Evolutionary conservation across 2,797 vertebrate species (phyloP).

Genomic region (Carcharodon carcharias): DNA sequence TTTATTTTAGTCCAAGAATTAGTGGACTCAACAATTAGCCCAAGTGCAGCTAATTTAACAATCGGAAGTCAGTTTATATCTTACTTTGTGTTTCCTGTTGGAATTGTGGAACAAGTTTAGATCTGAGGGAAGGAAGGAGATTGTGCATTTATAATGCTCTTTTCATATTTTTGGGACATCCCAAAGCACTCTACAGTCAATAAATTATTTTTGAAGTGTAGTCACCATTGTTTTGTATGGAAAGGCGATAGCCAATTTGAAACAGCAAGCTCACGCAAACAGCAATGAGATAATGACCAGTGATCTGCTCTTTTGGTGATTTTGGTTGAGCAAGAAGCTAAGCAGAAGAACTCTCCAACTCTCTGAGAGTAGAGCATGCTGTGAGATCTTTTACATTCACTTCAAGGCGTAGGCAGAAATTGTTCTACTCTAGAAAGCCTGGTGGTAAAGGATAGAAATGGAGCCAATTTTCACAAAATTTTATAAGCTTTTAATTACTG

Average conservation of each 20-base stretch:
- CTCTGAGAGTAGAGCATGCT: neutral
- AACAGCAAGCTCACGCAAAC: neutral
- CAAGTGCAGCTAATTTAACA: neutral
- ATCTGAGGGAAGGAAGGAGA: neutral
- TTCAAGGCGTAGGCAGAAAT: neutral
- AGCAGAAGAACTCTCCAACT: neutral
- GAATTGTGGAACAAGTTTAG: neutral
- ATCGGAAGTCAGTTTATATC: neutral
- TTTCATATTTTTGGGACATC: neutral
- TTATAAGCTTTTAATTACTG: neutral
- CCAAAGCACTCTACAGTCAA: neutral
- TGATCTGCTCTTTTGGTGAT: neutral
- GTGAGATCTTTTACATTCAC: neutral
- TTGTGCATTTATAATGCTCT: neutral
- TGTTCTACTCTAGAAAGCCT: neutral
- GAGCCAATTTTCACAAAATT: neutral
- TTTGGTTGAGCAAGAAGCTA: neutral
- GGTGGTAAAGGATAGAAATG: neutral
- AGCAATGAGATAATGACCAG: neutral
- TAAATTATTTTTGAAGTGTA: neutral
- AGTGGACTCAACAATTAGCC: neutral
- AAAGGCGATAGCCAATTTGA: neutral
- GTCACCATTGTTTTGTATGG: neutral
- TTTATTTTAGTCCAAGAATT: neutral
- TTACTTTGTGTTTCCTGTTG: neutral